phyloP scores from a whole-genome alignment of 2,113 vertebrate genomes.

The Tupaia tana region DNA sequence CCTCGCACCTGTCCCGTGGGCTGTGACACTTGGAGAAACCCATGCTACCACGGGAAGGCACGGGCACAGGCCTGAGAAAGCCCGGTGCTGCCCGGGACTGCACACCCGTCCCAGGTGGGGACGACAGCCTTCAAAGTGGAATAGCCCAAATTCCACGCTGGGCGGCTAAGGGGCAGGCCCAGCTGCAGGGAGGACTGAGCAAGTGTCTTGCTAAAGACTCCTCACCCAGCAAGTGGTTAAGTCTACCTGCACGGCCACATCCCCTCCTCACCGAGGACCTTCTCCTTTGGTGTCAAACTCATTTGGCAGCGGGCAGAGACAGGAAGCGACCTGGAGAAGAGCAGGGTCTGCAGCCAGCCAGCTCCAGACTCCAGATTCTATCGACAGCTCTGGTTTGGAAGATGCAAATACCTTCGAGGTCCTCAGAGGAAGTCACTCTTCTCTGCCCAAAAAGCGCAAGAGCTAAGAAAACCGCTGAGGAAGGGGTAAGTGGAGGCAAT shows the following conservation, averaged over 20 bases:
- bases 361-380: background rate
- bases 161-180: fast-evolving
- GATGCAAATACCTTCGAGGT: background rate
- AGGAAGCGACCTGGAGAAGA: background rate
- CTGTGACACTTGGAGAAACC: background rate
- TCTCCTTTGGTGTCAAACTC: background rate
- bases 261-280: background rate
- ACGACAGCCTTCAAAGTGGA: background rate
- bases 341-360: background rate
- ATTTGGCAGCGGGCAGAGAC: background rate
- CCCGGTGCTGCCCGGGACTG: fast-evolving
- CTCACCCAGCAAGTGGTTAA: background rate
- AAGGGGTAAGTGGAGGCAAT: background rate
- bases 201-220: background rate
- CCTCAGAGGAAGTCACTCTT: background rate
- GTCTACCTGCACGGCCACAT: background rate
- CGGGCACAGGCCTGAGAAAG: background rate
- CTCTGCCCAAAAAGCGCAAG: background rate
- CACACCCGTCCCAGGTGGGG: background rate
- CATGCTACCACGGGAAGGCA: background rate
- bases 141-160: background rate
- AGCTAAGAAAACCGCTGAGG: background rate
- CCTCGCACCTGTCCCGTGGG: background rate
- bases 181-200: background rate
- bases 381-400: background rate